phyloP scores from a whole-genome alignment of 2,797 vertebrate species.

The Pangasius krempfi region DNA sequence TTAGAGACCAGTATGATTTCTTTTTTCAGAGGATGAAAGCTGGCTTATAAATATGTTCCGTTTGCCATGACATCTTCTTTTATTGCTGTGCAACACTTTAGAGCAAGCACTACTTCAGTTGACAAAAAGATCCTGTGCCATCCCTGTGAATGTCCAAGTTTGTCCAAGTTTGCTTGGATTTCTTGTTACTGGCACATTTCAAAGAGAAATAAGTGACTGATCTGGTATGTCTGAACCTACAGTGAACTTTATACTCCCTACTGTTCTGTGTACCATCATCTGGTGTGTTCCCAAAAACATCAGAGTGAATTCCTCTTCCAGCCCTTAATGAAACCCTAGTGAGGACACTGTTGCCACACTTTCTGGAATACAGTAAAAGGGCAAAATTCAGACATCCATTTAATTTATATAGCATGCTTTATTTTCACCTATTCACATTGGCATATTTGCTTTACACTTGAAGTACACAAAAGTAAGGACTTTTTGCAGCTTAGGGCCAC shows the following conservation, averaged over 20 bases:
- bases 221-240: background rate
- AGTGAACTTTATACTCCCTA: background rate
- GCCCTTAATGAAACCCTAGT: background rate
- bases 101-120: background rate
- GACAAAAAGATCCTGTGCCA: background rate
- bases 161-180: background rate
- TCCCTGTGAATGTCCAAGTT: background rate
- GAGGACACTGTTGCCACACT: background rate
- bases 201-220: background rate
- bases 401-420: background rate
- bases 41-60: background rate
- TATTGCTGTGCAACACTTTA: background rate
- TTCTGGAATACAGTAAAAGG: background rate
- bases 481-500: background rate
- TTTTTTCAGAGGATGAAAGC: background rate
- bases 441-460: background rate
- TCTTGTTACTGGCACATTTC: background rate
- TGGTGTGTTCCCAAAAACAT: background rate
- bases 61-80: background rate
- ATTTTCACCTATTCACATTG: background rate
- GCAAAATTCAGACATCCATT: background rate
- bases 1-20: background rate
- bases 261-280: background rate
- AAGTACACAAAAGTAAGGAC: background rate
- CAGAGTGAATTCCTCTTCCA: background rate